Percentiles rank a stretch among this genome's conserved stretches.
Evolutionary conservation across 2,888 invertebrate species (phyloP).

Genomic region (Ennomos quercinarius): DNA sequence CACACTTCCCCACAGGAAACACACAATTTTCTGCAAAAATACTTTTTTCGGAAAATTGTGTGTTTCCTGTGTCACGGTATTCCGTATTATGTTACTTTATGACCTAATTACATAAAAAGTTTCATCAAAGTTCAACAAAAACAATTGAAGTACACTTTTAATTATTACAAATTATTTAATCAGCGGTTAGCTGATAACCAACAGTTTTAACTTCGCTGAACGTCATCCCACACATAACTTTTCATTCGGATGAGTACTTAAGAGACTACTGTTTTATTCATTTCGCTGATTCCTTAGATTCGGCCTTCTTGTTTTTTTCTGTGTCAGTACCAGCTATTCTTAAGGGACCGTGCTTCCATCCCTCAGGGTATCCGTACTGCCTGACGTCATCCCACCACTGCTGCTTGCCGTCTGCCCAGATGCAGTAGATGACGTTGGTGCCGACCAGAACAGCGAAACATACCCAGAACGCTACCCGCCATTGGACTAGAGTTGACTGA

Average conservation of each 20-base stretch:
- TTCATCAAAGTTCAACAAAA: too few species aligned
- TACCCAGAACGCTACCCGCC: constrained; percentile 91
- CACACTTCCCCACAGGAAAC: too few species aligned
- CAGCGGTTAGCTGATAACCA: too few species aligned
- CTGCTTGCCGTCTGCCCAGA: constrained; percentile 89
- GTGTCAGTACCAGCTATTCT: constrained; percentile 63
- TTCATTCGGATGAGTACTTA: neutral
- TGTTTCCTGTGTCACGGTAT: too few species aligned
- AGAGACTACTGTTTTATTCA: constrained; percentile 1
- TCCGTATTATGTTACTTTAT: too few species aligned
- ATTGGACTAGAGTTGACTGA: constrained; percentile 87
- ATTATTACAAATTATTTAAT: too few species aligned
- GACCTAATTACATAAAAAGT: too few species aligned
- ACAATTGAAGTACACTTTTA: too few species aligned
- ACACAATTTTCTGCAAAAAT: too few species aligned
- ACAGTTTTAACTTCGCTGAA: too few species aligned
- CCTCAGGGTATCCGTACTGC: constrained; percentile 75
- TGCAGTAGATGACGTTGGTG: constrained; percentile 87
- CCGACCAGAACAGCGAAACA: constrained; percentile 87
- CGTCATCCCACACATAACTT: neutral
- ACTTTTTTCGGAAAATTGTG: too few species aligned
- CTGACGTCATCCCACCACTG: constrained; percentile 90
- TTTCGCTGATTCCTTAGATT: constrained; percentile 50
- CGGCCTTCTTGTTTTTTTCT: constrained; percentile 69
- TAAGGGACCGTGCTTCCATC: constrained; percentile 74